Conservation (phyloP, 2,113 vertebrate genomes). For the Elephantulus edwardii region DNA sequence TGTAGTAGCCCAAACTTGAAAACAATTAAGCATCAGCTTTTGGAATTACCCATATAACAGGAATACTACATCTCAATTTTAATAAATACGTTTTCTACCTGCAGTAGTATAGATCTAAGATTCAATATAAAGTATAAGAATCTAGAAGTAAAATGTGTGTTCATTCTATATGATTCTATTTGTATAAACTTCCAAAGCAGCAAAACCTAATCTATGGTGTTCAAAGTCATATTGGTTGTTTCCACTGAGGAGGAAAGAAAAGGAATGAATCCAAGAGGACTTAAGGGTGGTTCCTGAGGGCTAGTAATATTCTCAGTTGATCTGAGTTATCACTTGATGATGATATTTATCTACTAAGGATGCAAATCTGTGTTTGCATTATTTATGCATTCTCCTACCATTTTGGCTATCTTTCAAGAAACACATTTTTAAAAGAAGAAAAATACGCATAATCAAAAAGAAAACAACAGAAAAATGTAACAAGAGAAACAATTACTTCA, state of each 20-base stretch:
- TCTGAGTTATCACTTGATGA: not conserved
- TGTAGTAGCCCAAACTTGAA: not conserved
- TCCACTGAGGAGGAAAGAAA: not conserved
- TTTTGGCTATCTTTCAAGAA: not conserved
- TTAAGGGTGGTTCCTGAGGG: not conserved
- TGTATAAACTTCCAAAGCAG: not conserved
- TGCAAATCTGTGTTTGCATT: too few relatives aligned
- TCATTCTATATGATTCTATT: not conserved
- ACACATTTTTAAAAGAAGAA: not conserved
- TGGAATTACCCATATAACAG: not conserved
- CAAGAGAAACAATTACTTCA: not conserved
- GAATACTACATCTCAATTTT: not conserved
- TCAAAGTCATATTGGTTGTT: not conserved
- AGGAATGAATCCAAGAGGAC: not conserved
- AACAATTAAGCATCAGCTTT: not conserved
- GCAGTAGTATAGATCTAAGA: not conserved
- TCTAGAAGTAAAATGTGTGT: not conserved
- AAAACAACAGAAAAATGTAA: not conserved
- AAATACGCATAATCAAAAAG: not conserved
- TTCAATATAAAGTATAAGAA: not conserved
- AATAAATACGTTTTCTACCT: not conserved
- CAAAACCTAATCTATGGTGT: not conserved
- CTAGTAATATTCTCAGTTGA: not conserved
- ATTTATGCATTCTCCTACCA: not conserved
- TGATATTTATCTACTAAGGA: not conserved